These are phyloP conservation scores for Lasioglossum oenotherae DNA, from an alignment of 2,888 invertebrate genomes.

Conservation along the genomic window DNA sequence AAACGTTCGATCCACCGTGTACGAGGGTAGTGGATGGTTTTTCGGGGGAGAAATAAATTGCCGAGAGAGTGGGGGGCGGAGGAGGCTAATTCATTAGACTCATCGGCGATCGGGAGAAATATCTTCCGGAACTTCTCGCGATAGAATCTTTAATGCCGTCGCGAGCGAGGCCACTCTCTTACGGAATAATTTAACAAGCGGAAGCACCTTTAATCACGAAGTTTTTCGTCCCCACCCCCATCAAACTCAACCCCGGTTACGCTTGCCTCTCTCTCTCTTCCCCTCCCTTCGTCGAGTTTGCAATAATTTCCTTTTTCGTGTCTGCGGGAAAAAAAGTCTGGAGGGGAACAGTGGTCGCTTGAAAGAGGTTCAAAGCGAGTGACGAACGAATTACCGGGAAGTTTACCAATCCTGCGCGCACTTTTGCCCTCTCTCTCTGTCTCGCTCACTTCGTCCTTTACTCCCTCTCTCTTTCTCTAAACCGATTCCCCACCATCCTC, in stretches of 20 bases:
- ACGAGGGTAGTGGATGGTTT: neutral
- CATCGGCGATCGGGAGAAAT: slow-evolving; percentile 50
- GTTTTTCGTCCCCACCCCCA: slow-evolving; percentile 56
- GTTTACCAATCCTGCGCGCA: slow-evolving; percentile 80
- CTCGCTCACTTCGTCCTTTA: slow-evolving; percentile 22
- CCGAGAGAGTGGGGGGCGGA: neutral
- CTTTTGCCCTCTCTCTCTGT: slow-evolving; percentile 56
- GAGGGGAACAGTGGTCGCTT: slow-evolving; percentile 67
- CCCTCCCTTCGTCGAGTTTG: slow-evolving; percentile 29
- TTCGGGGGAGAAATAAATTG: neutral
- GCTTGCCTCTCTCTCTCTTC: neutral
- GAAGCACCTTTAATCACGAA: slow-evolving; percentile 75
- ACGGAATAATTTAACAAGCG: slow-evolving; percentile 72
- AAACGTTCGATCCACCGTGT: neutral
- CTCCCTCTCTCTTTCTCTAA: slow-evolving; percentile 5
- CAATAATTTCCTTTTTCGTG: slow-evolving; percentile 57
- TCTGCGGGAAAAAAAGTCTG: slow-evolving; percentile 42
- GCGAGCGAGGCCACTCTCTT: slow-evolving; percentile 55
- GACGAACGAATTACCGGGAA: slow-evolving; percentile 81
- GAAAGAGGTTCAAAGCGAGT: slow-evolving; percentile 79
- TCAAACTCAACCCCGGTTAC: neutral
- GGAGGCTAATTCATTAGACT: slow-evolving; percentile 46
- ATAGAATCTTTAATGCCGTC: slow-evolving; percentile 52
- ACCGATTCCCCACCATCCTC: slow-evolving; percentile 40
- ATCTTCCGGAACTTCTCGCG: slow-evolving; percentile 38